Evolutionary conservation across 30 jellyfish, hydroid and myxozoan genomes (phyloP).

Genomic region (Pelagia noctiluca): DNA sequence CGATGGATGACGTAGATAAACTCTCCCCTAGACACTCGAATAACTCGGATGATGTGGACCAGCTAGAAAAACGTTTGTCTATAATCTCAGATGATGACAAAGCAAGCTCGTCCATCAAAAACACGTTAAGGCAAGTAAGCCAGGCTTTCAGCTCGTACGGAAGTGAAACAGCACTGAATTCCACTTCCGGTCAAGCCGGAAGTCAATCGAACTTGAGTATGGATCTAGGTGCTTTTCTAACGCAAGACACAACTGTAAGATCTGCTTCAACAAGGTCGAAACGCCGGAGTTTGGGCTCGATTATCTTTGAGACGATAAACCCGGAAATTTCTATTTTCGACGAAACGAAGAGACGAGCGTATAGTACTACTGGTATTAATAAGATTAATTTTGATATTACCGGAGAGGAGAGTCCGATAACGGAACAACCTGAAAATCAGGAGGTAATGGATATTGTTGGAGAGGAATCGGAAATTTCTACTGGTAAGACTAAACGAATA

Average conservation of each 20-base stretch:
- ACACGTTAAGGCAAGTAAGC: slow-evolving; percentile 90
- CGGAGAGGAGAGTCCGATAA: slow-evolving; percentile 34
- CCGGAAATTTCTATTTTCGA: slow-evolving; percentile 41
- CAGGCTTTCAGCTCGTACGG: slow-evolving; percentile 87
- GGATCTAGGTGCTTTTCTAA: slow-evolving; percentile 61
- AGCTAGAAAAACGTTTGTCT: slow-evolving; percentile 80
- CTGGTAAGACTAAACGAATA: no score
- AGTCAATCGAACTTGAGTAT: slow-evolving; percentile 58
- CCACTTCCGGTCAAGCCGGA: slow-evolving; percentile 23
- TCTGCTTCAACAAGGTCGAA: slow-evolving; percentile 53
- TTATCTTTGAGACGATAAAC: slow-evolving; percentile 64
- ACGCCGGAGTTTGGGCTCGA: slow-evolving; percentile 69
- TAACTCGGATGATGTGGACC: slow-evolving; percentile 64
- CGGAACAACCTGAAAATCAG: not conserved
- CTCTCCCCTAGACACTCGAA: slow-evolving; percentile 13
- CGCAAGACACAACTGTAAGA: slow-evolving; percentile 51
- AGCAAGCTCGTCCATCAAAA: slow-evolving; percentile 73
- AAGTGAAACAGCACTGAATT: slow-evolving; percentile 46
- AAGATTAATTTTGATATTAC: slow-evolving; percentile 41
- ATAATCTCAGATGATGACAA: slow-evolving; percentile 86
- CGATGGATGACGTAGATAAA: slow-evolving; percentile 36
- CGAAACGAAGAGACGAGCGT: slow-evolving; percentile 61
- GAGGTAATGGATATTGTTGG: not conserved
- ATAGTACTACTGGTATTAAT: slow-evolving; percentile 61
- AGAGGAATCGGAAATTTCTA: not conserved